These are phyloP conservation scores for Orchesellides sinensis DNA, from an alignment of 2,888 invertebrate species.

Conservation along the genomic window DNA sequence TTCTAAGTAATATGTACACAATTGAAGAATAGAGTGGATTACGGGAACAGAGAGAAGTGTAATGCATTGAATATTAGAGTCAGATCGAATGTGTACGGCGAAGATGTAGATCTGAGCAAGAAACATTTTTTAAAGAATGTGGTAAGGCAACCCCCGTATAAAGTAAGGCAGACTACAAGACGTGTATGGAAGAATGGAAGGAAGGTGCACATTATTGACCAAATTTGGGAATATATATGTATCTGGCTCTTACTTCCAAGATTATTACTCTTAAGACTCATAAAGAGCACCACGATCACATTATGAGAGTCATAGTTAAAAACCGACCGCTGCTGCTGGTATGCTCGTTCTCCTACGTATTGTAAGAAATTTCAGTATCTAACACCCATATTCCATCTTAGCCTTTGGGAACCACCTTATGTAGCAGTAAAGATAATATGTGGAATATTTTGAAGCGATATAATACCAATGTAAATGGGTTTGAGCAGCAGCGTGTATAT, in stretches of 20 bases:
- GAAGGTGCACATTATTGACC: constrained; percentile 70
- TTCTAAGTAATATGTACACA: not conserved
- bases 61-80: not conserved
- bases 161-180: too few species aligned
- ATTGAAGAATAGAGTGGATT: not conserved
- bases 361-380: too few species aligned
- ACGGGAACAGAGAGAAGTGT: not conserved
- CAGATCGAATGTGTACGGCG: not conserved
- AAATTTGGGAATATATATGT: constrained; percentile 73
- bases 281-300: not conserved
- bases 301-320: not conserved
- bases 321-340: not conserved
- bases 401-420: too few species aligned
- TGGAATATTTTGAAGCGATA: too few species aligned
- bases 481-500: too few species aligned
- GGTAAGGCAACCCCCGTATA: too few species aligned
- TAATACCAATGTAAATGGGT: too few species aligned
- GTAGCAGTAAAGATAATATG: too few species aligned
- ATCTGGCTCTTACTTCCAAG: constrained; percentile 35
- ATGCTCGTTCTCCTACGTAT: not conserved
- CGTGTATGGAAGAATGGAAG: too few species aligned
- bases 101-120: not conserved
- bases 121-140: not conserved
- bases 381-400: too few species aligned
- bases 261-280: constrained; percentile 52